Base-by-base conservation (phyloP, 64 coral and sea anemone genomes). In the Anthopleura sola region DNA sequence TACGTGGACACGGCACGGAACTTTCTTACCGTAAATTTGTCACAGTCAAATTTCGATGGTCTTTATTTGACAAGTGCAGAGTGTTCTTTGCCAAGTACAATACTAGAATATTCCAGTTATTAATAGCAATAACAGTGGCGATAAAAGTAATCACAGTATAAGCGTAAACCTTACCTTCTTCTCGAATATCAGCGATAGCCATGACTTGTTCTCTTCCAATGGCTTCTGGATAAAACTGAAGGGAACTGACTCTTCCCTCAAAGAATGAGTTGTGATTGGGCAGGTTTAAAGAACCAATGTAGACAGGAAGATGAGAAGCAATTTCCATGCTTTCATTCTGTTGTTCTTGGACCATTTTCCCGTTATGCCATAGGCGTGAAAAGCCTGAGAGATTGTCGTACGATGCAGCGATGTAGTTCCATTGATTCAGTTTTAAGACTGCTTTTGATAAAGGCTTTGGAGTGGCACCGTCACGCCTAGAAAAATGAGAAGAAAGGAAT, bases 371-470 rank as follows among this genome's bases (percentile, higher is more conserved):
- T 16, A 95, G 76, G 26, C 89, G 80, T n/a, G 80, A 78, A 18
- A 85, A 84, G 12, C 88, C 85, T 1, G 93, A 85, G 0, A 88
- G 81, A 36, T 60, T 64, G 28, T 91, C 89, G 83, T 91, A 95
- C 9, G 93, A 91, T 18, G 88, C 89, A 0, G 85, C 93, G 34
- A 95, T 91, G 74, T 88, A 95, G 86, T 95, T 95, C 93, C 93
- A 95, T 13, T 79, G 29, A 47, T 91, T 95, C 5, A 85, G 49
- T 32, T 76, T 84, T 10, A 95, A 33, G 7, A 87, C 85, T 6
- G 89, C 40, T 62, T 91, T 86, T 10, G 83, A 36, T 5, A 91
- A 37, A 68, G 68, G 32, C 0, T 82, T 66, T 6, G 36, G 48
- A 19, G 75, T 71, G 6, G 68, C 38, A 54, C 82, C 50, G 55